Evolutionary conservation across 2,113 vertebrate genomes (phyloP).

Genomic region (Brachypodius melanocephalos): DNA sequence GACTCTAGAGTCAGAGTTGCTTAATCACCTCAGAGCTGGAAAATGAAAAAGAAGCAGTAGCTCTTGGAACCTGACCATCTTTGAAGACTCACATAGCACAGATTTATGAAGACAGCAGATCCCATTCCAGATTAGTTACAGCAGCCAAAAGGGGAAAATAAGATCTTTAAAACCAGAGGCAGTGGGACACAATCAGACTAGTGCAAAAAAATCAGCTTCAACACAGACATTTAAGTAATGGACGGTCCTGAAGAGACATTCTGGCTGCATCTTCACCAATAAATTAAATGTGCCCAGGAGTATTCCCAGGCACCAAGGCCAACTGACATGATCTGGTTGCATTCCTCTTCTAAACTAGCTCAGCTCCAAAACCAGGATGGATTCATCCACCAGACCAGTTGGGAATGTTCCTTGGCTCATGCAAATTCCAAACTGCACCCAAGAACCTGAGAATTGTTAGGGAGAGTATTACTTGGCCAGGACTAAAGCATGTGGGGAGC

Average conservation of each 20-base stretch:
- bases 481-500: not conserved
- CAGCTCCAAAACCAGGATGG: not conserved
- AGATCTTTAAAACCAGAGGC: conserved; percentile 21
- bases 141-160: not conserved
- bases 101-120: conserved; percentile 8
- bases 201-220: not conserved
- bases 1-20: not conserved
- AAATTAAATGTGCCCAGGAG: conserved; percentile 26
- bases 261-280: conserved; percentile 1
- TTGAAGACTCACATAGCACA: not conserved
- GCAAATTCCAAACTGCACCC: not conserved
- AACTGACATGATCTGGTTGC: not conserved
- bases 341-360: not conserved
- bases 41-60: not conserved
- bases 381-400: not conserved
- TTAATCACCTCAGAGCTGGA: not conserved
- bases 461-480: not conserved
- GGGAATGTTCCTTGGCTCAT: not conserved
- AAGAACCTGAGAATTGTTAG: not conserved
- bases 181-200: not conserved
- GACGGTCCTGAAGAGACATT: not conserved
- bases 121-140: not conserved
- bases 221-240: not conserved
- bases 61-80: not conserved
- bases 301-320: not conserved